Evolutionary conservation across 2,888 invertebrate species (phyloP), one percentile per base, ranked within the genome.

Genomic region (Lordiphosa fenestrarum): DNA sequence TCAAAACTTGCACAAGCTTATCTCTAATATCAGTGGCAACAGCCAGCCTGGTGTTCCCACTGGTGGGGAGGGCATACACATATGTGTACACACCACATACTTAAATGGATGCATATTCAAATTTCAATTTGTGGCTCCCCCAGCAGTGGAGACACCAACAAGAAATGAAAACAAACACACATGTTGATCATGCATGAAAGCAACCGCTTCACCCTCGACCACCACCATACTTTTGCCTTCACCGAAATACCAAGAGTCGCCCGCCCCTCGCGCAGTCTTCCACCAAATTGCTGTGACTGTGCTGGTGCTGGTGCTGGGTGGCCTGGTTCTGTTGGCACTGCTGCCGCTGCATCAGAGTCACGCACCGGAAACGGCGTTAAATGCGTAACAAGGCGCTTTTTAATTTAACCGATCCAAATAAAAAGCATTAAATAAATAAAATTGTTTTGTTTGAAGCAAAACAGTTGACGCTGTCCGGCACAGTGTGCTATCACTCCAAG

Each of bases 311-410:
- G n/a, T n/a, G 19, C 19, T 15, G 15, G 4, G 30, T 30, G 30
- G 30, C 30, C 30, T 19, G 21, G n/a, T 54, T 39, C 33, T 35
- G 46, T 23, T 41, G 41, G 7, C 9, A 9, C 54, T 30, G 36
- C 19, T 50, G 30, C 47, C 49, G 41, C 50, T 13, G n/a, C 30
- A 21, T 39, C 19, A 33, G 25, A 6, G 23, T n/a, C 66, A 66
- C 54, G 49, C 68, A 63, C 77, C 82, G 77, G 84, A 77, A 82
- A 77, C 66, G 53, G 62, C 58, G 70, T 84, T 84, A 84, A 84
- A 84, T 84, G 84, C 84, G 84, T 77, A 77, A 77, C 84, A 77
- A 69, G 78, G 82, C 77, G 77, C 77, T 77, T 77, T 77, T 77
- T 68, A 82, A 77, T 77, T 84, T 66, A 84, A 66, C 63, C 73